Evolutionary conservation across 2,888 invertebrate genomes (phyloP), one percentile per base, ranked within the genome.

Genomic region (Eupeodes luniger): DNA sequence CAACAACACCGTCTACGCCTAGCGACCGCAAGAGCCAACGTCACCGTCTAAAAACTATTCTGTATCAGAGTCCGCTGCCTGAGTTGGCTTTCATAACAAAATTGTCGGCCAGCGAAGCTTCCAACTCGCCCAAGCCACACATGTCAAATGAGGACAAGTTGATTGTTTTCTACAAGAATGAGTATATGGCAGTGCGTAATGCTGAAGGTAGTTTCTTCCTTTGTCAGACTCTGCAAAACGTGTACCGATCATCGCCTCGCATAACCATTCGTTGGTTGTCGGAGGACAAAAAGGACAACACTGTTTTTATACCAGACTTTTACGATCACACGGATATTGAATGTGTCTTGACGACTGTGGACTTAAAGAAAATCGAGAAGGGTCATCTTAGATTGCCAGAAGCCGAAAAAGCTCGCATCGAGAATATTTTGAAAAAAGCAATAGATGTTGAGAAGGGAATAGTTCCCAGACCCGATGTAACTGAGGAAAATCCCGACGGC

Each of bases 181-280:
- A 98, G 94, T 98, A 98, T 94, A 94, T 98, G 92, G 98, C 98
- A 2, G 98, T 98, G 0, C 95, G 98, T 90, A 98, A 98, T 93
- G 96, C 97, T 0, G 98, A 98, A 92, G 98, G 98, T 90, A 96
- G 96, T 89, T 97, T 97, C 94, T 97, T 96, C 93, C 95, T 98
- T 82, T 98, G 98, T 93, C 98, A 98, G 93, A 96, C 98, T 0
- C 96, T 97, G 94, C 98, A 98, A 94, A 98, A 98, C 93, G 97
- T 98, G 82, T 98, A 97, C 94, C 97, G 97, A 92, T 96, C 96
- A 69, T 97, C 97, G 49, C 95, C 96, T 84, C 96, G 96, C 93
- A 98, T 98, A 92, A 96, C 96, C 92, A 98, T 98, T 91, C 96
- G 98, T 91, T 98, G 98, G 98, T 94, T 98, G 74, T 97, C 97